Evolutionary conservation across 2,113 vertebrate genomes (phyloP).

Genomic region (Corydoras sp.): DNA sequence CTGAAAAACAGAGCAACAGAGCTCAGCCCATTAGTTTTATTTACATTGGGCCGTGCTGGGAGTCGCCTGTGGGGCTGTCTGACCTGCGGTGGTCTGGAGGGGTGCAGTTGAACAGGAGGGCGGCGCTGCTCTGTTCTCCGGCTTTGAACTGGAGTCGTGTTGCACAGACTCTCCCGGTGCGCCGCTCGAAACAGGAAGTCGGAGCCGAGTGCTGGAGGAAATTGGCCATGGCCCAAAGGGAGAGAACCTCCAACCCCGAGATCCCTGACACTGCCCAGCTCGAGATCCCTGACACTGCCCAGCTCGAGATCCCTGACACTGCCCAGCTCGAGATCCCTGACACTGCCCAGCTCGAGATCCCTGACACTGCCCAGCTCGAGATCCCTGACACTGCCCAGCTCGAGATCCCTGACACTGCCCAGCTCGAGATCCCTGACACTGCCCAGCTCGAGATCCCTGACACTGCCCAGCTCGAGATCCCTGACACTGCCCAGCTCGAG

Average conservation of each 20-base stretch:
- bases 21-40: slow-evolving; percentile 37
- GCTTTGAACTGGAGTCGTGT: slow-evolving; percentile 47
- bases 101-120: slow-evolving; percentile 36
- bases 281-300: too few relatives aligned
- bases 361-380: too few relatives aligned
- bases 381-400: too few relatives aligned
- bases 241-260: slow-evolving; percentile 37
- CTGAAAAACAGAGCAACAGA: slow-evolving; percentile 36
- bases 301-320: too few relatives aligned
- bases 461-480: too few relatives aligned
- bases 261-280: slow-evolving; percentile 47
- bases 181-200: slow-evolving; percentile 42
- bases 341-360: slow-evolving; percentile 47
- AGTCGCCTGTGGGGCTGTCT: slow-evolving; percentile 39
- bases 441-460: slow-evolving; percentile 44
- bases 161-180: slow-evolving; percentile 39
- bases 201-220: slow-evolving; percentile 38
- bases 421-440: too few relatives aligned
- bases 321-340: too few relatives aligned
- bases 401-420: slow-evolving; percentile 43
- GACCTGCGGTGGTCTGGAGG: slow-evolving; percentile 40
- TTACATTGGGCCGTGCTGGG: slow-evolving; percentile 25
- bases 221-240: slow-evolving; percentile 43
- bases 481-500: slow-evolving; percentile 45
- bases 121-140: slow-evolving; percentile 20